Percentiles rank a stretch among this genome's conserved stretches.
Evolutionary conservation across 2,888 invertebrate species (phyloP).

Genomic region (Didymodactylos carnosus): DNA sequence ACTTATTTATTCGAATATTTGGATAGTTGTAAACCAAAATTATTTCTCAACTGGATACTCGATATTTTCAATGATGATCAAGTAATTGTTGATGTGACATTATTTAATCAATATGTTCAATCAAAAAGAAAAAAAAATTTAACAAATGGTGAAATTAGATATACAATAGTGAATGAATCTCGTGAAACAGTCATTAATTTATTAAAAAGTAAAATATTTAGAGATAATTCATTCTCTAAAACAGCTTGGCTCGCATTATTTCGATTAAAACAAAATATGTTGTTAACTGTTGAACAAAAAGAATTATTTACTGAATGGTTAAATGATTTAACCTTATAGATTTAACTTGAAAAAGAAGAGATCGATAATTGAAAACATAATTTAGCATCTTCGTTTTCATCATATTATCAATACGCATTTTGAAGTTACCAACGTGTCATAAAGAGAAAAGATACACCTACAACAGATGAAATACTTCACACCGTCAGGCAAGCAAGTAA

Average conservation of each 20-base stretch:
- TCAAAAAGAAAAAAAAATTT: not conserved
- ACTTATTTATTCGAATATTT: not conserved
- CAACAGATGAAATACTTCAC: too few species aligned
- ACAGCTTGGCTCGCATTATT: not conserved
- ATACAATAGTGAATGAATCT: not conserved
- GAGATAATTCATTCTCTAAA: not conserved
- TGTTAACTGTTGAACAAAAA: not conserved
- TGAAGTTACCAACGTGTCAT: too few species aligned
- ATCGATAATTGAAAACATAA: too few species aligned
- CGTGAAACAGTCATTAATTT: not conserved
- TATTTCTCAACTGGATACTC: not conserved
- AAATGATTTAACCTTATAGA: too few species aligned
- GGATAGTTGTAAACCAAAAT: not conserved
- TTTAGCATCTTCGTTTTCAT: too few species aligned
- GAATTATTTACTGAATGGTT: not conserved
- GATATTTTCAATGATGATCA: not conserved
- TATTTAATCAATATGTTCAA: not conserved
- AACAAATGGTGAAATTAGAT: not conserved
- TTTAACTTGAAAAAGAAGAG: too few species aligned
- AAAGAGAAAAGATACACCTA: too few species aligned
- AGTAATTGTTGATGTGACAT: not conserved
- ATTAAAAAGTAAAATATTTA: not conserved
- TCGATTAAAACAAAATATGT: not conserved
- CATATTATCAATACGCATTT: too few species aligned
- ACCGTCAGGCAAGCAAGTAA: too few species aligned